Conservation (phyloP, 1,140 invertebrate genomes). For the Anadara kagoshimensis region DNA sequence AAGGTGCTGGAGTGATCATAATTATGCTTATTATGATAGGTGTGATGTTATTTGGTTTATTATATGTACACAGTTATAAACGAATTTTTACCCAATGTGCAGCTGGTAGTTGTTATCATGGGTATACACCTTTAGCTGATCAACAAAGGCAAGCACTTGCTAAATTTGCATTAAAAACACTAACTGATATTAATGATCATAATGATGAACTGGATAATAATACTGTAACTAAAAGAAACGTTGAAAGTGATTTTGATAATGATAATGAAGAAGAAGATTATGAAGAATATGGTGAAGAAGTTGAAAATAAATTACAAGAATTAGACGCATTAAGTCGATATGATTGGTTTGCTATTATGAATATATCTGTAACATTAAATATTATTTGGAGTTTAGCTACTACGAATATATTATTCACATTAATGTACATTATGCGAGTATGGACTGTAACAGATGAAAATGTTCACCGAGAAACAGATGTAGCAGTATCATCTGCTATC, state of each 20-base stretch:
- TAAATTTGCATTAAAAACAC: too few relatives aligned
- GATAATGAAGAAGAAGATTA: background rate
- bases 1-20: background rate
- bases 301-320: background rate
- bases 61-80: background rate
- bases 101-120: background rate
- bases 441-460: background rate
- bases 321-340: background rate
- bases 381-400: background rate
- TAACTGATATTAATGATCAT: too few relatives aligned
- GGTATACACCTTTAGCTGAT: background rate
- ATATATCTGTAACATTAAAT: background rate
- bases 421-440: background rate
- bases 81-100: background rate
- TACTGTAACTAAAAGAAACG: background rate
- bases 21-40: background rate
- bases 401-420: background rate
- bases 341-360: conserved; percentile 2
- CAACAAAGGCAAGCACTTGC: background rate
- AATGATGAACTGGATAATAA: too few relatives aligned
- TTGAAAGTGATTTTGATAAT: background rate
- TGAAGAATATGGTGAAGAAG: background rate
- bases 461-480: background rate
- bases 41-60: background rate
- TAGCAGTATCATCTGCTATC: background rate